A percentile compares a stretch with the other conserved stretches of the same genome.
Conservation (phyloP, 2,888 invertebrate species). For the Mythimna impura region DNA sequence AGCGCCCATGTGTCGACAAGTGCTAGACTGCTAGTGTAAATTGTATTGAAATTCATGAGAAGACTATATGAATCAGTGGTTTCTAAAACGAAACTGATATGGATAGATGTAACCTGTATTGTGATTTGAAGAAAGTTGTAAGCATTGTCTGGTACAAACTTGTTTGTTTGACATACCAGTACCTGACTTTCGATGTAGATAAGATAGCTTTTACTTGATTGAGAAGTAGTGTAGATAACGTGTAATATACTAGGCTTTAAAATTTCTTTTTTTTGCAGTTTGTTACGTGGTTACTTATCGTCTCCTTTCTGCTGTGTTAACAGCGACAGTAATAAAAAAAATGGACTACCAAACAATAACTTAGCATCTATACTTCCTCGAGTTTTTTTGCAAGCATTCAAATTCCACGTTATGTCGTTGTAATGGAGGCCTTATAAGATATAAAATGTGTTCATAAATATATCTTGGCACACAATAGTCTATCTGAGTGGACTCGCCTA, state of each 20-base stretch:
- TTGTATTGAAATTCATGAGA: conserved; percentile 65
- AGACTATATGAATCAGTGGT: conserved; percentile 44
- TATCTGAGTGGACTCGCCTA: conserved; percentile 72
- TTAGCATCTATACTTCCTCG: neutral
- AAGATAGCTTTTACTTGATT: conserved; percentile 59
- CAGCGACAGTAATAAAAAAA: neutral
- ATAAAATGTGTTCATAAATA: conserved; percentile 60
- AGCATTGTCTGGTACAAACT: conserved; percentile 54
- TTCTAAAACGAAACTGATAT: conserved; percentile 51
- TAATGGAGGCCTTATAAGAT: conserved; percentile 41
- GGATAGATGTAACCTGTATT: conserved; percentile 41
- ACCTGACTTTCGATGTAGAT: conserved; percentile 53
- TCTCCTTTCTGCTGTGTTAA: neutral
- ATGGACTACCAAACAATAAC: neutral
- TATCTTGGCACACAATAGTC: conserved; percentile 74
- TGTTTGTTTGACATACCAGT: conserved; percentile 43
- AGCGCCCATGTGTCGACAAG: conserved; percentile 73
- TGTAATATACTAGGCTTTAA: conserved; percentile 1
- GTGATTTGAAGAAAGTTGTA: conserved; percentile 42
- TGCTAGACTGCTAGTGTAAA: conserved; percentile 64
- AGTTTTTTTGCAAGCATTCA: conserved; percentile 5
- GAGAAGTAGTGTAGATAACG: conserved; percentile 63
- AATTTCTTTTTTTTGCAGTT: conserved; percentile 19
- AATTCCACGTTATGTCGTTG: conserved; percentile 17
- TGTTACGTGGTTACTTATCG: neutral